phyloP scores from a whole-genome alignment of 2,797 vertebrate species.

The Amphiprion clarkii region DNA sequence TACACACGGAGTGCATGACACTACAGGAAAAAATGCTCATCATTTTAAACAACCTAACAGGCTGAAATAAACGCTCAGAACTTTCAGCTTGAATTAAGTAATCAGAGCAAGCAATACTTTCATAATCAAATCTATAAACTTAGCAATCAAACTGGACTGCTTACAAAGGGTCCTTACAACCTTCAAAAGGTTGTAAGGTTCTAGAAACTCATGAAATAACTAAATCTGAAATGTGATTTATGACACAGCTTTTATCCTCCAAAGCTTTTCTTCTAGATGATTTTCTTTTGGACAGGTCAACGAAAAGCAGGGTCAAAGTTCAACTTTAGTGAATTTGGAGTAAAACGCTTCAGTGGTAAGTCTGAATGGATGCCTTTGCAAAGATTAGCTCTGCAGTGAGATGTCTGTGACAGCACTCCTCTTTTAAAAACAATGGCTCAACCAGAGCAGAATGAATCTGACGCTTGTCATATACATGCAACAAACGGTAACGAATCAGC shows the following conservation, averaged over 20 bases:
- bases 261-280: constrained; percentile 2
- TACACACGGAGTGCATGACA: not conserved
- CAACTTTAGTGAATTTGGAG: constrained; percentile 25
- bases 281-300: constrained; percentile 26
- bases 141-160: not conserved
- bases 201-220: not conserved
- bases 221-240: constrained; percentile 9
- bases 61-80: constrained; percentile 2
- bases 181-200: not conserved
- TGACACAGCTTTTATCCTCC: not conserved
- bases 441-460: constrained; percentile 44
- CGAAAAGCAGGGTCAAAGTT: constrained; percentile 36
- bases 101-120: constrained; percentile 3
- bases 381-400: constrained; percentile 3
- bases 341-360: constrained; percentile 31
- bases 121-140: constrained; percentile 6
- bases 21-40: constrained; percentile 3
- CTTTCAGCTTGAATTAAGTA: constrained; percentile 7
- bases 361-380: constrained; percentile 39
- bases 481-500: not conserved
- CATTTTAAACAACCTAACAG: not conserved
- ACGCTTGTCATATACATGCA: not conserved
- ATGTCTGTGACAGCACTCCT: constrained; percentile 29
- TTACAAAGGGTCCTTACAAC: too few relatives aligned
- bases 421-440: constrained; percentile 44